These are phyloP conservation scores for Lepus townsendii DNA, from an alignment of 2,797 vertebrate species.

Conservation along the genomic window DNA sequence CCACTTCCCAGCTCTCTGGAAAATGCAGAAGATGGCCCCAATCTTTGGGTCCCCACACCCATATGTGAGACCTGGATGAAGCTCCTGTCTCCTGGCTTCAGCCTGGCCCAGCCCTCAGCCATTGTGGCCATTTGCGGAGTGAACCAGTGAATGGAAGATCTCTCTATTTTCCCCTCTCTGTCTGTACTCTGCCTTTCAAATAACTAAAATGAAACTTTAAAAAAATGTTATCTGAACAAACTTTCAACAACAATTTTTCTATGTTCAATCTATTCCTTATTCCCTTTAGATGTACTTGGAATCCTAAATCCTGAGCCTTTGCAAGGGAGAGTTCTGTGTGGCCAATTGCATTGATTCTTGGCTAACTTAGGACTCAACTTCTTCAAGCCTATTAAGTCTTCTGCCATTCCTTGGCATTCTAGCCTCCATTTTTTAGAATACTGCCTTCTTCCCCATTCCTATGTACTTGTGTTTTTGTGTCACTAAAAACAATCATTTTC, in stretches of 20 bases:
- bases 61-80: no score
- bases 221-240: not conserved
- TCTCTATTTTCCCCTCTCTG: no score
- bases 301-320: not conserved
- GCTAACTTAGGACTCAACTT: not conserved
- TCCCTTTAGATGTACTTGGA: not conserved
- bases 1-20: no score
- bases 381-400: not conserved
- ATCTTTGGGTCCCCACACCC: no score
- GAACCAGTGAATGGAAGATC: no score
- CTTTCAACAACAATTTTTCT: not conserved
- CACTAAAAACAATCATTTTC: conserved; percentile 10
- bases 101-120: no score
- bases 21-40: no score
- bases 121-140: no score
- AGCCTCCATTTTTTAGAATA: not conserved
- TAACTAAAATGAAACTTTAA: no score
- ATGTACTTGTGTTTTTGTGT: conserved; percentile 15
- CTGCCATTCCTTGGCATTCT: not conserved
- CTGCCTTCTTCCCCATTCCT: not conserved
- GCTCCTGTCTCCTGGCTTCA: no score
- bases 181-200: no score
- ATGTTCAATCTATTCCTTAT: not conserved
- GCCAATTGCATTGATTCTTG: not conserved
- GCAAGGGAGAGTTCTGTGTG: not conserved